Evolutionary conservation across 2,888 invertebrate genomes (phyloP).

Genomic region (Masnerella sp.): DNA sequence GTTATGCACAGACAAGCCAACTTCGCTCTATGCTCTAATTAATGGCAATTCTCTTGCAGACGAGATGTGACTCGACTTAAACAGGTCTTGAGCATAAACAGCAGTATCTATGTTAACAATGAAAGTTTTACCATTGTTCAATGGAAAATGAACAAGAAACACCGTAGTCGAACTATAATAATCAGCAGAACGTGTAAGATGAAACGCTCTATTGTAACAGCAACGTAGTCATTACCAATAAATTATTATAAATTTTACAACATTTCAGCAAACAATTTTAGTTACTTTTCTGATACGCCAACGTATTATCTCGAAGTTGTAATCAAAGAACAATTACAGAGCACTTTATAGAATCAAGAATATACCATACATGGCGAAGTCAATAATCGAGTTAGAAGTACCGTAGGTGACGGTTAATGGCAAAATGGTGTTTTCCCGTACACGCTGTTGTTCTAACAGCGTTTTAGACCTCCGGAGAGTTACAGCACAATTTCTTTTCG

Average conservation of each 20-base stretch:
- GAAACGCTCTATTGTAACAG: too few relatives aligned
- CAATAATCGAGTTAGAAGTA: conserved; percentile 58
- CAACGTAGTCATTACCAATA: too few relatives aligned
- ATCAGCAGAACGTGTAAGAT: too few relatives aligned
- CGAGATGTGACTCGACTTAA: conserved; percentile 48
- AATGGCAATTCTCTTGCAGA: conserved; percentile 68
- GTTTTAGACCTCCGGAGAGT: conserved; percentile 51
- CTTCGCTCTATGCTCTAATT: conserved; percentile 68
- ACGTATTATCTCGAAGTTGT: conserved; percentile 7
- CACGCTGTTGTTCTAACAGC: conserved; percentile 58
- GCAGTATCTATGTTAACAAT: conserved; percentile 16
- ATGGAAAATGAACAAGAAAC: neutral
- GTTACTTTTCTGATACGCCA: conserved; percentile 2
- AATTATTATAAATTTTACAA: too few relatives aligned
- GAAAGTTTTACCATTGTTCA: conserved; percentile 19
- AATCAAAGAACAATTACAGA: conserved; percentile 11
- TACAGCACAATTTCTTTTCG: conserved; percentile 35
- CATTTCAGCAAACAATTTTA: too few relatives aligned
- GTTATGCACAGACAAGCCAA: conserved; percentile 67
- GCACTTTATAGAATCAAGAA: conserved; percentile 24
- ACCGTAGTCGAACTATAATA: neutral
- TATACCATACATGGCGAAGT: conserved; percentile 12
- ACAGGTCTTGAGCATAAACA: conserved; percentile 29
- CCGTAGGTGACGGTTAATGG: conserved; percentile 63
- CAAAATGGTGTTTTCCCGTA: conserved; percentile 65